phyloP scores from a whole-genome alignment of 2,888 invertebrate species.

The Eristalinus sepulchralis region DNA sequence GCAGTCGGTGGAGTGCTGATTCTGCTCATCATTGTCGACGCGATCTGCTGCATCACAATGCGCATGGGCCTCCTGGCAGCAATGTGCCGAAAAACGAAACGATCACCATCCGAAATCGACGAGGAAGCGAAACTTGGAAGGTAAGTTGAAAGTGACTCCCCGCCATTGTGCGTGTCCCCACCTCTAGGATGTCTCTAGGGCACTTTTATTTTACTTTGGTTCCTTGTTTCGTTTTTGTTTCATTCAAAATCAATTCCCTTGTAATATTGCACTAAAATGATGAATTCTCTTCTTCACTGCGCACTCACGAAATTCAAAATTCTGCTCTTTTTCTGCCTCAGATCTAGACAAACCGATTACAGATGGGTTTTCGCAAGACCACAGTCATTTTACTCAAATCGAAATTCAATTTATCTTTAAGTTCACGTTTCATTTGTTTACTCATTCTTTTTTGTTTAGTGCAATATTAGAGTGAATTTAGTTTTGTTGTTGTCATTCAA shows the following conservation, averaged over 20 bases:
- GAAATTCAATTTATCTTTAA: conserved; percentile 74
- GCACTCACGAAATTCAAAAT: conserved; percentile 14
- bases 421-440: not conserved
- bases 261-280: conserved; percentile 78
- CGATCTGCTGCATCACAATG: conserved; percentile 89
- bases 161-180: not conserved
- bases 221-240: conserved; percentile 31
- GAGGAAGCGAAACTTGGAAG: conserved; percentile 93
- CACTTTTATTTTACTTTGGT: not conserved
- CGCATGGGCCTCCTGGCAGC: conserved; percentile 86
- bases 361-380: conserved; percentile 79
- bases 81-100: conserved; percentile 83
- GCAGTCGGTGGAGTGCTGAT: conserved; percentile 91
- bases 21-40: conserved; percentile 91
- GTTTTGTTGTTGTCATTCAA: conserved; percentile 35
- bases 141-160: conserved; percentile 82
- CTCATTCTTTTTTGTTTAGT: conserved; percentile 72
- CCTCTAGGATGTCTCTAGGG: not conserved
- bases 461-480: conserved; percentile 74
- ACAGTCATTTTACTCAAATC: conserved; percentile 78
- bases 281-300: conserved; percentile 65
- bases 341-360: conserved; percentile 74
- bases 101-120: conserved; percentile 83
- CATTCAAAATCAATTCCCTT: conserved; percentile 61
- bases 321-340: conserved; percentile 7